phyloP scores from a whole-genome alignment of 2,888 invertebrate species.

The Xestia ashworthii region DNA sequence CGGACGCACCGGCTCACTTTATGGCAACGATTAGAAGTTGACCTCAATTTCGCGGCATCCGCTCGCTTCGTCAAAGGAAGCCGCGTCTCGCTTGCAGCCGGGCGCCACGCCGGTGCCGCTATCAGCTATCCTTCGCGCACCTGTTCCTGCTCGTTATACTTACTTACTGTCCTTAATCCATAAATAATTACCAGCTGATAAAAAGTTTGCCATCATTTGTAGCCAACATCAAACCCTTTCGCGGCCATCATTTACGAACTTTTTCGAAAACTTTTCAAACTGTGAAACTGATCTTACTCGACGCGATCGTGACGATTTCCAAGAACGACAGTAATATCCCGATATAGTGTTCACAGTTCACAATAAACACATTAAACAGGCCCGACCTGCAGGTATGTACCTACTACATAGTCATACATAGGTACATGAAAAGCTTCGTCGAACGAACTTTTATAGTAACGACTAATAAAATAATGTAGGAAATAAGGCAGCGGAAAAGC shows the following conservation, averaged over 20 bases:
- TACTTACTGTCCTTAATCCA: background rate
- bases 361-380: constrained; percentile 13
- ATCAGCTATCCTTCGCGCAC: constrained; percentile 10
- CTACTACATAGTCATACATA: background rate
- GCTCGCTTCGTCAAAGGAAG: constrained; percentile 60
- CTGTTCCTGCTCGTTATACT: background rate
- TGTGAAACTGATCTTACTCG: constrained; percentile 8
- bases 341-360: constrained; percentile 17
- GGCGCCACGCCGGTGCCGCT: constrained; percentile 24
- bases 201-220: background rate
- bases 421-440: background rate
- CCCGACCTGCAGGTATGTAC: background rate
- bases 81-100: constrained; percentile 38
- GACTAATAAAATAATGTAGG: constrained; percentile 1
- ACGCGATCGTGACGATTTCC: constrained; percentile 10
- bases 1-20: constrained; percentile 38
- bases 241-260: background rate
- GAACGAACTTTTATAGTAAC: background rate
- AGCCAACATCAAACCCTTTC: background rate
- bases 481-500: background rate
- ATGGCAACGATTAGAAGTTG: constrained; percentile 59
- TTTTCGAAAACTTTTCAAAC: background rate
- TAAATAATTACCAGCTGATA: background rate
- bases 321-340: constrained; percentile 16
- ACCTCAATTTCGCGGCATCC: constrained; percentile 54